phyloP scores from a whole-genome alignment of 92 coral and sea anemone genomes.

The Palythoa caribaeorum region DNA sequence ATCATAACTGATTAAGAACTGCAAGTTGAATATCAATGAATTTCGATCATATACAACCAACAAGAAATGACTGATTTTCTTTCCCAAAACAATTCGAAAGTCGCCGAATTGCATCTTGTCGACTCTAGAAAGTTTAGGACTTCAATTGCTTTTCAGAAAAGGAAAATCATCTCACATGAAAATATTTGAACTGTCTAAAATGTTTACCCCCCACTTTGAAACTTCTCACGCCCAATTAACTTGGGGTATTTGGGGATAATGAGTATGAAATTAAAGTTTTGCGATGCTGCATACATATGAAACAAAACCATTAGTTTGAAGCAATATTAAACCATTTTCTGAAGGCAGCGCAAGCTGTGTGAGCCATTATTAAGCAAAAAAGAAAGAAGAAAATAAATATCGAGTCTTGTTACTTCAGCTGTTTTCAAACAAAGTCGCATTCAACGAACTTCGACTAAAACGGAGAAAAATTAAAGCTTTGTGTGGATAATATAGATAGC shows the following conservation, averaged over 20 bases:
- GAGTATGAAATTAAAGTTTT: slow-evolving; percentile 7
- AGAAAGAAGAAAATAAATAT: neutral
- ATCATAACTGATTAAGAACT: neutral
- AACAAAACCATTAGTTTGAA: slow-evolving; percentile 3
- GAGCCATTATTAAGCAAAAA: neutral
- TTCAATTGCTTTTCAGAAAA: neutral
- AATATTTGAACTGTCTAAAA: neutral
- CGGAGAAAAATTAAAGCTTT: too few relatives aligned
- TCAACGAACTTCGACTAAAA: too few relatives aligned
- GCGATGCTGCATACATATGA: neutral
- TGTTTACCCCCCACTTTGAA: slow-evolving; percentile 3
- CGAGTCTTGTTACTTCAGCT: neutral
- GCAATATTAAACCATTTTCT: neutral
- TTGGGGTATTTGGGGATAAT: neutral
- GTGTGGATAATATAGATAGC: neutral
- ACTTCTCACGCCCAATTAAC: slow-evolving; percentile 28
- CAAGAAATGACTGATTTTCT: neutral
- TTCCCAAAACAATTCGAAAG: neutral
- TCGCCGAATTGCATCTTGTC: neutral
- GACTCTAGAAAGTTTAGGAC: neutral
- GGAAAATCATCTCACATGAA: neutral
- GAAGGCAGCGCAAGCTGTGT: slow-evolving; percentile 23
- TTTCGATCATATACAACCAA: neutral
- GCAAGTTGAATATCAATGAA: neutral
- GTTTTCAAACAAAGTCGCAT: neutral